A percentile compares a stretch with the other conserved stretches of the same genome.
Evolutionary conservation across 1,140 invertebrate genomes (phyloP).

Genomic region (Acromyrmex heyeri): DNA sequence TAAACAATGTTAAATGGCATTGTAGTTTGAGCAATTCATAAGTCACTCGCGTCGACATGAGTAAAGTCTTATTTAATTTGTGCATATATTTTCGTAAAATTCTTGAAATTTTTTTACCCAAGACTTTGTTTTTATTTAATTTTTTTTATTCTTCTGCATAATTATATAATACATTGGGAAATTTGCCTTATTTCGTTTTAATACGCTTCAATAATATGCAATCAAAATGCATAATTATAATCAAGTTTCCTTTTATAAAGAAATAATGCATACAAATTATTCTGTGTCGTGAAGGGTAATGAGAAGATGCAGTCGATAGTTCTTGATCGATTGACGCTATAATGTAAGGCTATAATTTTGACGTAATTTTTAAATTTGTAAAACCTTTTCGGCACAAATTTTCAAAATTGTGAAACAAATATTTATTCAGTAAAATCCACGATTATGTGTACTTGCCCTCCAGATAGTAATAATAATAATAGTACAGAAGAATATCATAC

Average conservation of each 20-base stretch:
- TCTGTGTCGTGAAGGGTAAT: constrained; percentile 21
- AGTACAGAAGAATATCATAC: constrained; percentile 2
- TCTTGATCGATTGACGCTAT: constrained; percentile 6
- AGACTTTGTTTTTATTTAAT: constrained; percentile 10
- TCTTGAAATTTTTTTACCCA: not conserved
- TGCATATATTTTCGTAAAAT: constrained; percentile 8
- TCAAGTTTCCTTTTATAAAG: constrained; percentile 7
- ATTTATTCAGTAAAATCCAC: not conserved
- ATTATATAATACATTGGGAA: not conserved
- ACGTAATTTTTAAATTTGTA: not conserved
- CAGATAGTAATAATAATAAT: not conserved
- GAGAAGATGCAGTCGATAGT: constrained; percentile 6
- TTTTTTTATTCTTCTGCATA: not conserved
- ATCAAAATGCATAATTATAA: constrained; percentile 4
- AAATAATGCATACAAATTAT: not conserved
- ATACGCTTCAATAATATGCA: not conserved
- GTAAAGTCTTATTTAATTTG: constrained; percentile 15
- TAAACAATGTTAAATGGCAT: constrained; percentile 4
- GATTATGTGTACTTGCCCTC: constrained; percentile 55
- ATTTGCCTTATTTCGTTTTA: not conserved
- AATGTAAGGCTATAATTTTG: constrained; percentile 35
- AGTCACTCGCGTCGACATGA: not conserved
- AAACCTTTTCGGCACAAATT: constrained; percentile 3
- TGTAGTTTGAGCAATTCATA: constrained; percentile 1
- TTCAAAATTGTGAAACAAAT: constrained; percentile 57